These are phyloP conservation scores for Phoxinus dragarum DNA, from an alignment of 2,797 vertebrate species.

Conservation along the genomic window DNA sequence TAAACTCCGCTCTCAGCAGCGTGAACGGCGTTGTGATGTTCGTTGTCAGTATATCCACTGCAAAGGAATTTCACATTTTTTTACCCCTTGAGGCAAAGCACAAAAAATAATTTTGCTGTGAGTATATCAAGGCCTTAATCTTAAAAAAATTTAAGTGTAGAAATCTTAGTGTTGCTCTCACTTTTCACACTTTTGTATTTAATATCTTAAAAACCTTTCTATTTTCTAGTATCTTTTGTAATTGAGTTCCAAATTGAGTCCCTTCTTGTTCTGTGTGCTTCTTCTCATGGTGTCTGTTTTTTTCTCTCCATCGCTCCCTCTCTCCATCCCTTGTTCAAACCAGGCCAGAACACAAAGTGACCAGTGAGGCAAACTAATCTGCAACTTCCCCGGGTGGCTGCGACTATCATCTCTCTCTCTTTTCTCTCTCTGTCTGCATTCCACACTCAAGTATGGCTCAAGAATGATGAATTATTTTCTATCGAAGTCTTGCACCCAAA, in stretches of 20 bases:
- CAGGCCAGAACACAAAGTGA: constrained; percentile 81
- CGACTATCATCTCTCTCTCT: constrained; percentile 57
- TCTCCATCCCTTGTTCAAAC: constrained; percentile 75
- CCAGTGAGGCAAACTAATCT: constrained; percentile 85
- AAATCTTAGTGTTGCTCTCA: not conserved
- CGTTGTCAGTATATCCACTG: not conserved
- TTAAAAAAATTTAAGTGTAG: too few relatives aligned
- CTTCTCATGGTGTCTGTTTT: constrained; percentile 29
- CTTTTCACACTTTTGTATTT: not conserved
- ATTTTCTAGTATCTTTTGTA: not conserved
- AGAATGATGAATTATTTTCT: constrained; percentile 45
- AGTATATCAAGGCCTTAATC: not conserved
- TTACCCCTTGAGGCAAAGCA: not conserved
- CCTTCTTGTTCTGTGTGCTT: constrained; percentile 23
- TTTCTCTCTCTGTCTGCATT: constrained; percentile 72
- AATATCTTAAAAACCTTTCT: not conserved
- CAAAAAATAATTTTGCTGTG: not conserved
- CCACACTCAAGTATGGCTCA: constrained; percentile 51
- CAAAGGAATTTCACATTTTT: not conserved
- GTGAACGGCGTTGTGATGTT: not conserved
- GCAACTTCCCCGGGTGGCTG: constrained; percentile 80
- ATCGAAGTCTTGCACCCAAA: constrained; percentile 17
- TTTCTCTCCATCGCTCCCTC: constrained; percentile 61
- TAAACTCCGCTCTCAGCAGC: not conserved
- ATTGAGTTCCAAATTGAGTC: constrained; percentile 19